Conservation (phyloP, 2,888 invertebrate genomes). For the Apotomis turbidana region DNA sequence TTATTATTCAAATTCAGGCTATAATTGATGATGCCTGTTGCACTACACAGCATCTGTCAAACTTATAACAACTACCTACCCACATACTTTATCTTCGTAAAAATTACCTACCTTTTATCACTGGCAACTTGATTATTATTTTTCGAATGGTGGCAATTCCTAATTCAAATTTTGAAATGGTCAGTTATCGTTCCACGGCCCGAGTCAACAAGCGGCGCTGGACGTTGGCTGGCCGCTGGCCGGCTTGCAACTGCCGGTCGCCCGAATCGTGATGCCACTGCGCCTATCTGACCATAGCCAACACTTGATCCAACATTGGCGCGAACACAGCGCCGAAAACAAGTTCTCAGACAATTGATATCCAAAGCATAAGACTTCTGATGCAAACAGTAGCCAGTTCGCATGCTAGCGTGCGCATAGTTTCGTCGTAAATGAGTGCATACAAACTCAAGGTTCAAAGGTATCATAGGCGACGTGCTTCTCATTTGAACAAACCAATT, state of each 20-base stretch:
- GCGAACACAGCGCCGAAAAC: slow-evolving; percentile 19
- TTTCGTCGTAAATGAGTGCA: slow-evolving; percentile 16
- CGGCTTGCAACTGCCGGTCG: slow-evolving; percentile 35
- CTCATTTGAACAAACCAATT: too few species aligned
- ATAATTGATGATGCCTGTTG: not conserved
- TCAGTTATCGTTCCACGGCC: slow-evolving; percentile 9
- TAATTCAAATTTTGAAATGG: slow-evolving; percentile 14
- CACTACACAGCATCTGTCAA: slow-evolving; percentile 10
- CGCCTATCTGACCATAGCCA: slow-evolving; percentile 33
- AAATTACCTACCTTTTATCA: slow-evolving; percentile 33
- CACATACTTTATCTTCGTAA: not conserved
- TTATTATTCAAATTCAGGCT: not conserved
- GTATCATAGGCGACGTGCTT: not conserved
- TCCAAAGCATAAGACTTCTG: slow-evolving; percentile 5
- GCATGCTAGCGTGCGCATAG: slow-evolving; percentile 14
- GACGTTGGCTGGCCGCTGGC: slow-evolving; percentile 35
- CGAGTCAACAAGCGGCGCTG: slow-evolving; percentile 21
- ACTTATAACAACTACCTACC: slow-evolving; percentile 31
- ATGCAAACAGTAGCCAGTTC: slow-evolving; percentile 9
- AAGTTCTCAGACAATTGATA: slow-evolving; percentile 14
- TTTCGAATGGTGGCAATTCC: slow-evolving; percentile 4
- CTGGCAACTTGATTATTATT: slow-evolving; percentile 18
- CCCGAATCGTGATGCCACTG: slow-evolving; percentile 19
- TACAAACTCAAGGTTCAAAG: slow-evolving; percentile 29
- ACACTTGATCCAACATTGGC: slow-evolving; percentile 24